Evolutionary conservation across 2,888 invertebrate genomes (phyloP), one percentile per base, ranked within the genome.

Genomic region (Brachynemurus nebulosus): DNA sequence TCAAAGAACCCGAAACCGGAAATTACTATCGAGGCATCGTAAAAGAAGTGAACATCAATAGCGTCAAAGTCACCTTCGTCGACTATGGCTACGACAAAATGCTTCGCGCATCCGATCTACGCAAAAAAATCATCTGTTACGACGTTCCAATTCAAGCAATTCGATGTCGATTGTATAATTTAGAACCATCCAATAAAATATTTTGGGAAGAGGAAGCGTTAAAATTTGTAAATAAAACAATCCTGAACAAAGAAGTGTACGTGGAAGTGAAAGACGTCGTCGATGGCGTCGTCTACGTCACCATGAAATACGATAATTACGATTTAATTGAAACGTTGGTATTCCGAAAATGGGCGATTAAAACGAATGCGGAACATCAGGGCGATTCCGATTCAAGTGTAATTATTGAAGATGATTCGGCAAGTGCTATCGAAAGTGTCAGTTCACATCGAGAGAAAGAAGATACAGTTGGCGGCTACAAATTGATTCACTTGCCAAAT

Each of bases 11-110:
- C 52, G 50, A 67, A 12, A 79, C 86, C 55, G 67, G 72, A 8
- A 64, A 66, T 12, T 83, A 80, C 70, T 88, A 88, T 60, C 70
- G 90, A 45, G 86, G 78, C 5, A 64, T 66, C 54, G 69, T 86
- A 2, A 1, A 66, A 2, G 60, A 69, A 42, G 63, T 71, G 1
- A 56, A 64, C 33, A n/a, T 18, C 9, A 20, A 33, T 19, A 16
- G 12, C 6, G 64, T 78, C 48, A 49, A 67, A 44, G 76, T 88
- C 0, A 66, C 72, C 42, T 88, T 85, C 62, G 71, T 90, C 1
- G 91, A 91, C 64, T 91, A 83, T 56, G 91, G 91, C 0, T 89
- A 86, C 57, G 67, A 74, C 33, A 89, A 90, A 59, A 59, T 61
- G 0, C 75, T 81, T 45, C 52, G 65, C 0, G 64, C 70, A 11